phyloP scores from a whole-genome alignment of 2,888 invertebrate genomes.

The Lithophane semibrunnea region DNA sequence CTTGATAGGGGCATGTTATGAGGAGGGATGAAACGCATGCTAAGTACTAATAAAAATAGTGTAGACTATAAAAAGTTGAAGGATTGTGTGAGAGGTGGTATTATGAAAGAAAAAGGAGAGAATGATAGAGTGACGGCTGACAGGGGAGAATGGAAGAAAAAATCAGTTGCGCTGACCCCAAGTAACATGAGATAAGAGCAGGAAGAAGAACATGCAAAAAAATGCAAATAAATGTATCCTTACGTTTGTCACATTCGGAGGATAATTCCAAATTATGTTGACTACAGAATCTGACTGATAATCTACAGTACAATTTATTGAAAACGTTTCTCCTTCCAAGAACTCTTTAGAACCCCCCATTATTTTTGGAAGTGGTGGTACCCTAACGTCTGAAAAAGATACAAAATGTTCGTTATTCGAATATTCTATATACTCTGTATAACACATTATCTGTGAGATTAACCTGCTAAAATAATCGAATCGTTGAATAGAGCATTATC shows the following conservation, averaged over 20 bases:
- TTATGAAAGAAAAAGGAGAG: background rate
- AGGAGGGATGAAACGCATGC: background rate
- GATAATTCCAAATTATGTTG: slow-evolving; percentile 76
- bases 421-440: background rate
- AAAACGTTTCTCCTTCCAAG: slow-evolving; percentile 79
- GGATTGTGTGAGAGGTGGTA: background rate
- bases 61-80: background rate
- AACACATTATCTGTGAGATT: slow-evolving; percentile 23
- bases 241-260: slow-evolving; percentile 69
- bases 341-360: slow-evolving; percentile 66
- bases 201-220: background rate
- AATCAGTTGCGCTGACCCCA: background rate
- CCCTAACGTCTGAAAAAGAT: slow-evolving; percentile 67
- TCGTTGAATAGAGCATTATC: background rate
- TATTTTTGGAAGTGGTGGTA: slow-evolving; percentile 74
- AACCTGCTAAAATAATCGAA: slow-evolving; percentile 6
- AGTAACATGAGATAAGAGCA: background rate
- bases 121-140: background rate
- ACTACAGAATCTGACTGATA: slow-evolving; percentile 73
- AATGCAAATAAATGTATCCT: slow-evolving; percentile 15
- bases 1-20: background rate
- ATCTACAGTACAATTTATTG: slow-evolving; percentile 79
- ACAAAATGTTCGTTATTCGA: slow-evolving; percentile 22
- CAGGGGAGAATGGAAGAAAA: background rate
- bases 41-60: background rate